These are phyloP conservation scores for Zelostemma sp. DNA, from an alignment of 1,140 invertebrate genomes.

Conservation along the genomic window DNA sequence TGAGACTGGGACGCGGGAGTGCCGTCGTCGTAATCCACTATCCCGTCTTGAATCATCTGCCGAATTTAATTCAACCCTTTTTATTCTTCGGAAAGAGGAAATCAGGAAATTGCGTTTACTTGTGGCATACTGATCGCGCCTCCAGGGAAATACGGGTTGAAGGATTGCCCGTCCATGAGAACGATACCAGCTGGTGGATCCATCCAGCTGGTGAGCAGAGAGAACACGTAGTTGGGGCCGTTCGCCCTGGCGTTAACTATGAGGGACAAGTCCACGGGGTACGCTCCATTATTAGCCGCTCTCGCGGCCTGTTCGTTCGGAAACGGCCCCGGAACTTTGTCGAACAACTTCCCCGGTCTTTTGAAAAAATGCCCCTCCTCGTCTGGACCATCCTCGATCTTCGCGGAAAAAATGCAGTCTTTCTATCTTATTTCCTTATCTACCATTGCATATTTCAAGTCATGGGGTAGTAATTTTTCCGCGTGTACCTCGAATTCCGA, in stretches of 20 bases:
- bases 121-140: conserved; percentile 96
- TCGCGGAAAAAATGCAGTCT: too few relatives aligned
- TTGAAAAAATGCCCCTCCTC: conserved; percentile 90
- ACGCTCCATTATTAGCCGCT: conserved; percentile 91
- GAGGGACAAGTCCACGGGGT: conserved; percentile 93
- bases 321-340: conserved; percentile 83
- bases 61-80: background rate
- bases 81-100: too few relatives aligned
- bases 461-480: background rate
- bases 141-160: conserved; percentile 97
- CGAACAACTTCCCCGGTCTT: conserved; percentile 92
- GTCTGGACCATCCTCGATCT: conserved; percentile 93
- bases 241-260: conserved; percentile 87
- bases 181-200: conserved; percentile 92
- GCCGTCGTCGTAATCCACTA: conserved; percentile 84
- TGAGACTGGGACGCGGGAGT: conserved; percentile 93
- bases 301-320: conserved; percentile 91
- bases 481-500: conserved; percentile 78
- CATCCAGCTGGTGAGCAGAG: conserved; percentile 85
- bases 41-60: conserved; percentile 73
- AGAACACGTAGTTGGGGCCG: conserved; percentile 92
- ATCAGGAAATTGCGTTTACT: too few relatives aligned
- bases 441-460: background rate
- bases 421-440: too few relatives aligned
- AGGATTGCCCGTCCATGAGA: conserved; percentile 90